A percentile compares a stretch with the other conserved stretches of the same genome.
Evolutionary conservation across 2,888 invertebrate genomes (phyloP).

Genomic region (Phytoseiulus persimilis): DNA sequence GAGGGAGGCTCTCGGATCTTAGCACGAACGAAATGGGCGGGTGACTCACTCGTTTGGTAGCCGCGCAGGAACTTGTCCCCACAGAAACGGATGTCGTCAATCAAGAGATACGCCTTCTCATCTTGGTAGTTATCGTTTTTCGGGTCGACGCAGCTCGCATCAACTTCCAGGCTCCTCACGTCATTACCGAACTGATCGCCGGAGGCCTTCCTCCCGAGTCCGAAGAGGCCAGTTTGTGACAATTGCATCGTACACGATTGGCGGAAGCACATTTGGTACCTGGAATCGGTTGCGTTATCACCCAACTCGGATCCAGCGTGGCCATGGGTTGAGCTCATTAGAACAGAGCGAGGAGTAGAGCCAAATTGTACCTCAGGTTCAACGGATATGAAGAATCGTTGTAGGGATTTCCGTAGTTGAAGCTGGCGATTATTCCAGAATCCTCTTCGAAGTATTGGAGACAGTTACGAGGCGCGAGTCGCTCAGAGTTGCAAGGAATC

Average conservation of each 20-base stretch:
- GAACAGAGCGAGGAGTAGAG: not conserved
- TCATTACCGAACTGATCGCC: not conserved
- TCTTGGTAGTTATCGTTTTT: not conserved
- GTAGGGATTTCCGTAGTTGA: conserved; percentile 6
- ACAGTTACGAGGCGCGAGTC: not conserved
- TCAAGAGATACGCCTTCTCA: not conserved
- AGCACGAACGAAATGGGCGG: too few relatives aligned
- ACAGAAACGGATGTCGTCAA: not conserved
- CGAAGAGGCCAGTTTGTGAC: not conserved
- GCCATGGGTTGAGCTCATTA: not conserved
- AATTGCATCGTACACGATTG: not conserved
- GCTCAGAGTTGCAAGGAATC: not conserved
- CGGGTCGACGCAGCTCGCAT: not conserved
- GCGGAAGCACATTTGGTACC: not conserved
- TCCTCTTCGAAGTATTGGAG: conserved; percentile 7
- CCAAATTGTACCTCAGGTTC: not conserved
- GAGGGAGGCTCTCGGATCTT: too few relatives aligned
- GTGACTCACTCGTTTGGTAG: not conserved
- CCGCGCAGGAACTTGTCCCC: not conserved
- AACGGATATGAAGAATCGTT: not conserved
- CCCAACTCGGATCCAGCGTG: not conserved
- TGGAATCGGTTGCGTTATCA: not conserved
- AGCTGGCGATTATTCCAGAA: not conserved
- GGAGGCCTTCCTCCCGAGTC: not conserved
- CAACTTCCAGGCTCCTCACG: not conserved